Base-by-base conservation (phyloP, 2,797 vertebrate genomes). In the Chelmon rostratus region DNA sequence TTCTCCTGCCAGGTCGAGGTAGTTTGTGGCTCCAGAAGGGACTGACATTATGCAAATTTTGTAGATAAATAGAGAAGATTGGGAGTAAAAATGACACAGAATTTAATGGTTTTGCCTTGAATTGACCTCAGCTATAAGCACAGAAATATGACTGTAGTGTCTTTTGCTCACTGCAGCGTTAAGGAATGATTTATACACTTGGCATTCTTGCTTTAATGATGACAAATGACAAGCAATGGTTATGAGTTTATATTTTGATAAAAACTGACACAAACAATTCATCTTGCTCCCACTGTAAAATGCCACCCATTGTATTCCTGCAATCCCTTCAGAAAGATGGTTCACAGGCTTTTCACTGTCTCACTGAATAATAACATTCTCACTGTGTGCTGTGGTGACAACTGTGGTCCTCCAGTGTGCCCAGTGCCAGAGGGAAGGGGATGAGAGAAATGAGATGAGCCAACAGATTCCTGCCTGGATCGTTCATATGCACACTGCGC, bases 391-490 rank as follows among this genome's bases (percentile, higher is more conserved):
- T 71, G 79, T 67, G 77, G 81, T 84, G 89, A 90, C 85, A 85
- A 90, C 74, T 84, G 76, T 70, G 82, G 81, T 80, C 68, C 70
- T 50, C 82, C 81, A 72, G 67, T 42, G 8, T 46, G 49, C 33
- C 61, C 74, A 50, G 78, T 68, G 89, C 91, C 88, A 81, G 85
- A 80, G 83, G 83, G 76, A 84, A 79, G 31, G 19, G 66, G 80
- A 86, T 63, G 79, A 89, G 73, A 81, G 77, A 38, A 82, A 76
- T 2, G 68, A 80, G 70, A 85, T 58, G 86, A 88, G 89, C 76
- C 81, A 89, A 88, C 74, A 78, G 87, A 87, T 91, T 89, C 80
- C 69, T 77, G 74, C 71, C 67, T 59, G 6, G 56, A 68, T 79
- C 4, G 53, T 68, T 83, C 64, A 70, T 69, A 73, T 49, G 59